These are phyloP conservation scores for Meliscaeva auricollis DNA, from an alignment of 2,888 invertebrate genomes.

Conservation along the genomic window DNA sequence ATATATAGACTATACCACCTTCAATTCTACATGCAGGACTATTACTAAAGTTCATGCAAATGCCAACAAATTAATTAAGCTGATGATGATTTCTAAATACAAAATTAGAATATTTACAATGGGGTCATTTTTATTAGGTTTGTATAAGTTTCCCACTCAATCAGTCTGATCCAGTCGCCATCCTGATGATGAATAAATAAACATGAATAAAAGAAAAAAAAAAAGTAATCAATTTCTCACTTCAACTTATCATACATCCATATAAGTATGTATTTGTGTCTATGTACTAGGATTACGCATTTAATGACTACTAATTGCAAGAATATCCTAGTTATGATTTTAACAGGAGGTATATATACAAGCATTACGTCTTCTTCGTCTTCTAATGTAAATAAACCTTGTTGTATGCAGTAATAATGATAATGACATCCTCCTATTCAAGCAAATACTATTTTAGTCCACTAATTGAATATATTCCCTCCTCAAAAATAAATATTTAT, in stretches of 20 bases:
- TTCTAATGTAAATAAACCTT: not conserved
- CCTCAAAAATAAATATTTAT: slow-evolving; percentile 57
- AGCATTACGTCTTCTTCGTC: not conserved
- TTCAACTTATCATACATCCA: not conserved
- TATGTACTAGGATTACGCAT: slow-evolving; percentile 2
- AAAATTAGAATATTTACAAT: slow-evolving; percentile 17
- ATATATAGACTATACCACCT: no score
- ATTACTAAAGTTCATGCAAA: not conserved
- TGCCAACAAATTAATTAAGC: slow-evolving; percentile 11
- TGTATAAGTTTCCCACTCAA: not conserved
- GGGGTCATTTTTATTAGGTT: slow-evolving; percentile 5
- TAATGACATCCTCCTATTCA: slow-evolving; percentile 7
- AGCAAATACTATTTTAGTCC: slow-evolving; percentile 32
- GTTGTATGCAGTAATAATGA: not conserved
- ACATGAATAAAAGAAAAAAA: not conserved
- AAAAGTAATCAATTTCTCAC: slow-evolving; percentile 25
- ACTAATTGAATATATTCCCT: slow-evolving; percentile 58
- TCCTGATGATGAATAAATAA: not conserved
- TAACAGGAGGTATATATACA: not conserved
- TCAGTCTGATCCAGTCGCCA: not conserved
- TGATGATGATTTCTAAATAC: slow-evolving; percentile 15
- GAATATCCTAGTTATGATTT: not conserved
- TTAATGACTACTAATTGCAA: not conserved
- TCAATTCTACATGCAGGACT: no score
- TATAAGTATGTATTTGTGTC: not conserved